Evolutionary conservation across 2,797 vertebrate genomes (phyloP).

Genomic region (Tragelaphus oryx): DNA sequence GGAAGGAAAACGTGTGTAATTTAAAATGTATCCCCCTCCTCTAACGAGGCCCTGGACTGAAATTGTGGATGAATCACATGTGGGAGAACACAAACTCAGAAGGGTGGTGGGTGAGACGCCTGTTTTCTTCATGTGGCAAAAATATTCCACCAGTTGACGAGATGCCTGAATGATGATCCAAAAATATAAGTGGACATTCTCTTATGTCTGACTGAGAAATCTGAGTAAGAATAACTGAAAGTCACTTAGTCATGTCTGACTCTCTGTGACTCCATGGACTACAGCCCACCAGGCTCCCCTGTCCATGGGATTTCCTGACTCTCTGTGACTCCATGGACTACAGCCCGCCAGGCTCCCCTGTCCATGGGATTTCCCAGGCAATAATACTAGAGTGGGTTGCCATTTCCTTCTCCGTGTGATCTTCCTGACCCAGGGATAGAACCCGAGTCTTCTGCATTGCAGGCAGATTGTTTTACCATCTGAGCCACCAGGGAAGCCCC

Average conservation of each 20-base stretch:
- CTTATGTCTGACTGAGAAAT: background rate
- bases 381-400: background rate
- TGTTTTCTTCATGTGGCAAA: background rate
- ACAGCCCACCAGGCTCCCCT: background rate
- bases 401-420: background rate
- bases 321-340: background rate
- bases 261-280: background rate
- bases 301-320: background rate
- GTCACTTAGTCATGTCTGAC: background rate
- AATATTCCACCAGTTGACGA: background rate
- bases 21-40: background rate
- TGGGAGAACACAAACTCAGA: too few species aligned
- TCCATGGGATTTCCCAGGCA: background rate
- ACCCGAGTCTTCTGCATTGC: background rate
- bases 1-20: background rate
- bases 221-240: background rate
- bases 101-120: background rate
- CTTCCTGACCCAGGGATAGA: background rate
- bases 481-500: background rate
- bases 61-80: background rate
- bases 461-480: background rate
- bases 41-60: background rate
- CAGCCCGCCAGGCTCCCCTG: background rate
- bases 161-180: background rate
- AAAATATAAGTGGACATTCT: background rate